Evolutionary conservation across 2,888 invertebrate genomes (phyloP), one percentile per base, ranked within the genome.

Genomic region (Entomobrya proxima): DNA sequence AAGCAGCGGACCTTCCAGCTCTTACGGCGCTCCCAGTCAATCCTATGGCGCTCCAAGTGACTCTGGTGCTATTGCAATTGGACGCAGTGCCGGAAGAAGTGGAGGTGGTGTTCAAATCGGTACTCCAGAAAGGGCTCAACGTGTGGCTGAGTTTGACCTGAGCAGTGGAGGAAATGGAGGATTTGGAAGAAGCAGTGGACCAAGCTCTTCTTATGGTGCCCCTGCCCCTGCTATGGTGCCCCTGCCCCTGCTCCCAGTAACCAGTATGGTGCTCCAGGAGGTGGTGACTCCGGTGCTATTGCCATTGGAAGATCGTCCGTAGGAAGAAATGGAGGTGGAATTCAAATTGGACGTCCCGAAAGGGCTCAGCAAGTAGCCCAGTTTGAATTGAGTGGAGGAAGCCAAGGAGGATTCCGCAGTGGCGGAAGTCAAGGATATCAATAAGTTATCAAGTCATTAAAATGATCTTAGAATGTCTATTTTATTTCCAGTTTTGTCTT

Each of bases 301-400:
- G 61, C 30, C 27, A 24, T 52, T 44, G 69, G 82, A n/a, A 40
- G 55, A 9, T 58, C 44, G 13, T 1, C n/a, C 21, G 30, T 52
- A 40, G 27, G 74, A 24, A 32, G 52, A 9, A 27, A 30, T 11
- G 44, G 32, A 7, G 67, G 76, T 18, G 83, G 76, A 21, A 13
- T 64, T 24, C 27, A 58, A 21, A 27, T 72, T 11, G 50, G 82
- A 37, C 58, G 47, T 3, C 82, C 87, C 37, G 86, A 86, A 44
- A 52, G 86, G 7, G 83, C 86, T 64, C 87, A 87, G 67, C 78
- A 77, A 11, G 84, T 87, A 18, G 87, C 87, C n/a, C 74, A 78
- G n/a, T 85, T 85, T 32, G 74, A 79, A 13, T 50, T 85, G 13
- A 35, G 69, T 11, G 84, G 84, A 37, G 84, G 84, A 21, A 21